Conservation (phyloP, 53 echinoderm and acorn worm genomes). For the Astropecten irregularis region DNA sequence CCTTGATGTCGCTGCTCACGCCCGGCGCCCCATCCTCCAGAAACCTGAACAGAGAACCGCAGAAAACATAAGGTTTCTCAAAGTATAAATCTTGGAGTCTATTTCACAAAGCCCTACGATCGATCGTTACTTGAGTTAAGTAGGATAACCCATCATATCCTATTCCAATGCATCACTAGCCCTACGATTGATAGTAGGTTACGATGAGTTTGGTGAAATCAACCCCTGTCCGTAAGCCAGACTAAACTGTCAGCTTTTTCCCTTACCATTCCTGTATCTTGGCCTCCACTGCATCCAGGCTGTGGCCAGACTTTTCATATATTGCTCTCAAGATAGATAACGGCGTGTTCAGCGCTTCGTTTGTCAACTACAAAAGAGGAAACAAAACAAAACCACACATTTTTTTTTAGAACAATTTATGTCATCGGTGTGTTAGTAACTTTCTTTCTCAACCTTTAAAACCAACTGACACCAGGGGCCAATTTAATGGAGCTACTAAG, state of each 20-base stretch:
- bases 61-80: neutral
- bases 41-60: constrained; percentile 12
- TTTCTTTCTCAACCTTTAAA: no score
- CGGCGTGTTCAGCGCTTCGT: constrained; percentile 87
- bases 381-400: neutral
- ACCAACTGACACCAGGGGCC: no score
- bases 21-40: constrained; percentile 69
- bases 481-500: no score
- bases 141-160: no score
- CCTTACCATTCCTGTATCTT: constrained; percentile 87
- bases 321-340: constrained; percentile 83
- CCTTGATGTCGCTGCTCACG: constrained; percentile 80
- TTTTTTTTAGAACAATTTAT: no score
- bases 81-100: neutral
- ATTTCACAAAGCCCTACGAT: no score
- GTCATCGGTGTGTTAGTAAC: no score
- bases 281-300: constrained; percentile 74
- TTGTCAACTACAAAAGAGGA: constrained; percentile 64
- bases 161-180: no score
- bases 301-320: constrained; percentile 83
- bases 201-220: no score
- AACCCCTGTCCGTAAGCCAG: neutral
- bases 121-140: no score
- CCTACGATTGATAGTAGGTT: no score
- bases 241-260: neutral